Evolutionary conservation across 2,888 invertebrate genomes (phyloP).

Genomic region (Oligia latruncula): DNA sequence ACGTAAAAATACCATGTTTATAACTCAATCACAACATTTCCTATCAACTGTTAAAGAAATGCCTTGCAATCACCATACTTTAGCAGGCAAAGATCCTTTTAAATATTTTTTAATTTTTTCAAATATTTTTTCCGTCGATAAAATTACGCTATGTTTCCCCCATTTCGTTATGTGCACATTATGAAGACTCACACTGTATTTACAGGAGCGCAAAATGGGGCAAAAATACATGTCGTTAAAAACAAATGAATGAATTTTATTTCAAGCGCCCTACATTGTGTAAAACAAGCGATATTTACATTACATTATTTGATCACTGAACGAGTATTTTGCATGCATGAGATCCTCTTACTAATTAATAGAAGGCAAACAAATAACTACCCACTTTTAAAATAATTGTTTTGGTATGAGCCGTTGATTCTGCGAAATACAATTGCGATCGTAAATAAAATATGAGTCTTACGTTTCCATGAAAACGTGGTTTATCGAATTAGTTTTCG

Average conservation of each 20-base stretch:
- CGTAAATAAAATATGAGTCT: not conserved
- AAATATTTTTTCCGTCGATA: too few relatives aligned
- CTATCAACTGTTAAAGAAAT: too few relatives aligned
- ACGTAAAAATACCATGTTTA: too few relatives aligned
- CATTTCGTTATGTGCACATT: too few relatives aligned
- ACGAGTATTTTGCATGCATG: not conserved
- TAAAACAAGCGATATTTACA: not conserved
- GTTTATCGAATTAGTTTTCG: not conserved
- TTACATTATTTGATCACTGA: slow-evolving; percentile 2
- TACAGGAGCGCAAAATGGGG: not conserved
- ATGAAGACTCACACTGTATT: not conserved
- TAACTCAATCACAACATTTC: too few relatives aligned
- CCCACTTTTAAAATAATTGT: not conserved
- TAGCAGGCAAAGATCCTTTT: too few relatives aligned
- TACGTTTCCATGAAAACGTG: not conserved
- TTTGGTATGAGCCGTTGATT: not conserved
- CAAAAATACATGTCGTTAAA: not conserved
- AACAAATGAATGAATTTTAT: not conserved
- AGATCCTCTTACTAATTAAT: slow-evolving; percentile 12
- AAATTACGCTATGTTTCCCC: too few relatives aligned
- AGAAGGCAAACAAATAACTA: not conserved
- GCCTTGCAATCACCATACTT: too few relatives aligned
- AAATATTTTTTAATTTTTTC: too few relatives aligned
- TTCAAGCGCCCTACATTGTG: not conserved
- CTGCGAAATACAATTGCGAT: not conserved